Conservation (phyloP, 53 echinoderm and acorn worm species). For the Echinarachnius parma region DNA sequence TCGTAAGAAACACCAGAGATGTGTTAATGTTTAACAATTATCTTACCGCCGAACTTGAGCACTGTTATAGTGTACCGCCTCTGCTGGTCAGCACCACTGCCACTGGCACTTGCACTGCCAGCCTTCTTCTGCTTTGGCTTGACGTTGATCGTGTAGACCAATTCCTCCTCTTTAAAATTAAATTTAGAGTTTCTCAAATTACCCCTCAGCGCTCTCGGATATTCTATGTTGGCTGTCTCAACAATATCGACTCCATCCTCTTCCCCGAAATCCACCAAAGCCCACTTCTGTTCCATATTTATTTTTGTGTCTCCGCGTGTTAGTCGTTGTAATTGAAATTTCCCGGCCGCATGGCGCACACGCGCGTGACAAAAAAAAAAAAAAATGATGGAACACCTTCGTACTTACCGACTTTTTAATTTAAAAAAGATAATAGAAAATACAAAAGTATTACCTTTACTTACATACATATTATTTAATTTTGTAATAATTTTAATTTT, state of each 20-base stretch:
- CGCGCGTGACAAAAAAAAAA: too few relatives aligned
- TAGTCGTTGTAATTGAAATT: neutral
- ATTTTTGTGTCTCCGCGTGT: neutral
- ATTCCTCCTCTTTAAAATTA: neutral
- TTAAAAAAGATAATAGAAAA: neutral
- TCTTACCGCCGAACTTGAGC: neutral
- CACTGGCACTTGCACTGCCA: neutral
- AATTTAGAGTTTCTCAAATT: neutral
- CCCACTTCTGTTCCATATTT: neutral
- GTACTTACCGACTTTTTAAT: neutral
- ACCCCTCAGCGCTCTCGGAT: neutral
- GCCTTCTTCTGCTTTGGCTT: neutral
- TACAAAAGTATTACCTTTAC: neutral
- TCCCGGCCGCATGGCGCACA: neutral
- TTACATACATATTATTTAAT: neutral
- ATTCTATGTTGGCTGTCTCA: neutral
- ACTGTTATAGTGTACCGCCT: neutral
- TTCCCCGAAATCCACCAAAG: neutral
- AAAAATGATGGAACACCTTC: neutral
- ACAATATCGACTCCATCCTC: neutral
- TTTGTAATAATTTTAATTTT: neutral
- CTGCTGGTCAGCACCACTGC: neutral
- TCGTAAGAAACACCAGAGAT: neutral
- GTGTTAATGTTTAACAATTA: neutral
- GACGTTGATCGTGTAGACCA: neutral